Evolutionary conservation across 2,888 invertebrate species (phyloP), one percentile per base, ranked within the genome.

Genomic region (Penaeus monodon): DNA sequence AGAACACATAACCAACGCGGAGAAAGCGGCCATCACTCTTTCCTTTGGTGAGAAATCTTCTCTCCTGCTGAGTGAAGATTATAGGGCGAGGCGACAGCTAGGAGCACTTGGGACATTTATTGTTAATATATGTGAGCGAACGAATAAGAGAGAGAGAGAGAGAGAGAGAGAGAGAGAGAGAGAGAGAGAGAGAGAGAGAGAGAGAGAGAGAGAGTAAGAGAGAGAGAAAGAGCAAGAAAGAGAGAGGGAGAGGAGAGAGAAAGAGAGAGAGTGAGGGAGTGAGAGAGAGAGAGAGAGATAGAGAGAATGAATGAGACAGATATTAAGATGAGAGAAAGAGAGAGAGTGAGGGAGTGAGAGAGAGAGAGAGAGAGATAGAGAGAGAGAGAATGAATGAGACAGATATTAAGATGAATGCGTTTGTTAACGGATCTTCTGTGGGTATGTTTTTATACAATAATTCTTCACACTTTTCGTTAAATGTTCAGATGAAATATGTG

Each of bases 341-440:
- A 57, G 24, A 76, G 24, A 33, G 38, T n/a, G 17, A 33, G 64
- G 65, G 79, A 79, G 79, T 65, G 79, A 79, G 65, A 79, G 79
- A 79, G 79, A 79, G 79, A 79, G 79, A 79, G 79, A 79, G 79
- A 80, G 66, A 79, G 44, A 44, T 49, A 76, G 76, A 57, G 80
- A 80, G 80, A 63, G 80, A 80, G 80, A 80, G 66, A 65, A 29
- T 38, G 80, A 65, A 33, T 64, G 38, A 38, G 22, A 38, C 1
- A 12, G 76, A 76, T 33, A 38, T 24, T 44, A 49, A 27, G 76
- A 44, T 73, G 73, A 33, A 27, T 73, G 29, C 8, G 29, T 73
- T 22, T 73, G 29, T 73, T 22, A 33, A 27, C 38, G 29, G 29
- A 27, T 14, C 0, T 27, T 33, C 49, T 49, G 49, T 14, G 49